Percentiles rank a stretch among this genome's conserved stretches.
These are phyloP conservation scores for Eublepharis macularius DNA, from an alignment of 2,113 vertebrate species.

Conservation along the genomic window DNA sequence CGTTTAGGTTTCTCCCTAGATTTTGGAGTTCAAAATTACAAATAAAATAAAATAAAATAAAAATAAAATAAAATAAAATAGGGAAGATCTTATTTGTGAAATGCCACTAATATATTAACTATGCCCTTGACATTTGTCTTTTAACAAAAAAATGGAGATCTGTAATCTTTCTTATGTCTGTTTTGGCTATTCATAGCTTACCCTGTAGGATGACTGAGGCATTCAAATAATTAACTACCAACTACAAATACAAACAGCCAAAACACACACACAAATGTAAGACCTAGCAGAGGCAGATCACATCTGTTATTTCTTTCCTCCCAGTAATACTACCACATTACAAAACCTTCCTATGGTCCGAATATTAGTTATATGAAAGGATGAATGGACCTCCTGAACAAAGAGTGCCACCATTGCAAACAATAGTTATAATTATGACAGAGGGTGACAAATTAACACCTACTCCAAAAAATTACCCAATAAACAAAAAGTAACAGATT, in stretches of 20 bases:
- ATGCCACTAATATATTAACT: too few relatives aligned
- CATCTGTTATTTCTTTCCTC: background rate
- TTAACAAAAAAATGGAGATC: too few relatives aligned
- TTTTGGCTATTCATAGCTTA: too few relatives aligned
- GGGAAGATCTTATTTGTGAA: too few relatives aligned
- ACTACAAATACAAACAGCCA: background rate
- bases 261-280: background rate
- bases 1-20: too few relatives aligned
- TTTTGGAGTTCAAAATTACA: too few relatives aligned
- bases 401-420: background rate
- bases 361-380: background rate
- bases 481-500: background rate
- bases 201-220: too few relatives aligned
- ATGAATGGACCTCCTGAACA: background rate
- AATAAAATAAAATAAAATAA: too few relatives aligned
- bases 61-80: too few relatives aligned
- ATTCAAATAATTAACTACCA: background rate
- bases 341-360: too few relatives aligned
- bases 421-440: background rate
- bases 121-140: too few relatives aligned
- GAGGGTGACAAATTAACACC: background rate
- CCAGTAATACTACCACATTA: background rate
- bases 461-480: background rate
- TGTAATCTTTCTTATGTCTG: too few relatives aligned
- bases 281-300: background rate